A percentile compares a stretch with the other conserved stretches of the same genome.
Evolutionary conservation across 2,888 invertebrate species (phyloP).

Genomic region (Listrodromus nycthemerus): DNA sequence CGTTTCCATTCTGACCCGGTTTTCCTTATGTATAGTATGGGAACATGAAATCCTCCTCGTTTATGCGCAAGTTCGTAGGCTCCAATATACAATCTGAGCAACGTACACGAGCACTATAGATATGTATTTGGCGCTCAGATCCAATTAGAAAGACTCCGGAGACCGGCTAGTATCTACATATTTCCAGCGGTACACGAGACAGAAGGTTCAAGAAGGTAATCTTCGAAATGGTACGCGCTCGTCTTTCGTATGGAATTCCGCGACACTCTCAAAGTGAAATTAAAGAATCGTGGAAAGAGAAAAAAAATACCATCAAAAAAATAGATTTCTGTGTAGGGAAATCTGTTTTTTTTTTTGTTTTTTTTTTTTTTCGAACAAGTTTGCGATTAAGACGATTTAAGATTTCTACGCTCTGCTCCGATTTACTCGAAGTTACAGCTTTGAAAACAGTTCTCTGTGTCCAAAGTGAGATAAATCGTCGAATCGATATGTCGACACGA

Average conservation of each 20-base stretch:
- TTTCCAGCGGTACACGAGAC: not conserved
- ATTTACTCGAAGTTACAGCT: too few relatives aligned
- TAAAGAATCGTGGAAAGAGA: not conserved
- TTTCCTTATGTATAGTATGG: not conserved
- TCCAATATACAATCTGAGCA: constrained; percentile 2
- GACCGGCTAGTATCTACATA: constrained; percentile 14
- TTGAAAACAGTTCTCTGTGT: too few relatives aligned
- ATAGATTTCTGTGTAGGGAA: not conserved
- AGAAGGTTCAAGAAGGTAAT: constrained; percentile 18
- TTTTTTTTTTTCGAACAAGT: too few relatives aligned
- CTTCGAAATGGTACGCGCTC: constrained; percentile 2
- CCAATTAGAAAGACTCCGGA: constrained; percentile 47
- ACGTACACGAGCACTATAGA: not conserved
- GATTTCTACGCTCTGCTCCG: too few relatives aligned
- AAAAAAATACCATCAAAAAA: not conserved
- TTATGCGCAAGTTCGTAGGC: constrained; percentile 17
- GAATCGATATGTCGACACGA: too few relatives aligned
- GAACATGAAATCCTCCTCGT: constrained; percentile 5
- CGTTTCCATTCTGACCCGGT: not conserved
- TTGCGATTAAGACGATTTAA: too few relatives aligned
- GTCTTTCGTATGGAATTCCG: constrained; percentile 2
- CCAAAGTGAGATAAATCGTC: too few relatives aligned
- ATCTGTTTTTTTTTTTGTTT: not conserved
- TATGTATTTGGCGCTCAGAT: constrained; percentile 17
- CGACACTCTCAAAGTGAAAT: not conserved